Percentiles rank a stretch among this genome's conserved stretches.
Evolutionary conservation across 2,113 vertebrate species (phyloP).

Genomic region (Sclerurus mexicanus): DNA sequence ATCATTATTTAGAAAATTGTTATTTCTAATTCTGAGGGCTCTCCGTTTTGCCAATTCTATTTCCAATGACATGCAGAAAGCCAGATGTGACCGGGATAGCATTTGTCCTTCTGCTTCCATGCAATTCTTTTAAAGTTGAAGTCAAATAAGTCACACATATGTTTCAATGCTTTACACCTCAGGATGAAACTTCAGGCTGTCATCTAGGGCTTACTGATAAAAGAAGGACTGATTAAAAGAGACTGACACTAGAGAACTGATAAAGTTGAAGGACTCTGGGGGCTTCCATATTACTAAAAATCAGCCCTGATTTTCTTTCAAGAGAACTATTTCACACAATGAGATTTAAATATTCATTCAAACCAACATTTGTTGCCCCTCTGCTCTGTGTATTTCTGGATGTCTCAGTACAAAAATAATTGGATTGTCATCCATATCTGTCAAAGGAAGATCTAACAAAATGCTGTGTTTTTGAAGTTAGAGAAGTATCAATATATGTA

Average conservation of each 20-base stretch:
- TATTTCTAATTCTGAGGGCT: not conserved
- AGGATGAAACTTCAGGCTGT: constrained; percentile 42
- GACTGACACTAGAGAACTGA: constrained; percentile 43
- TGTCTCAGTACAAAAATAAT: constrained; percentile 45
- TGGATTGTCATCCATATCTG: constrained; percentile 21
- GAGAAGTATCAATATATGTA: not conserved
- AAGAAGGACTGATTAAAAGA: constrained; percentile 57
- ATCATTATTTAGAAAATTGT: not conserved
- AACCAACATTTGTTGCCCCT: constrained; percentile 34
- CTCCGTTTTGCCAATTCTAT: not conserved
- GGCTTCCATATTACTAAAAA: constrained; percentile 39
- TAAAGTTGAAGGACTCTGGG: constrained; percentile 21
- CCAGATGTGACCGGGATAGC: not conserved
- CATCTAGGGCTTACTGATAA: constrained; percentile 39
- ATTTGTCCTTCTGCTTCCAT: not conserved
- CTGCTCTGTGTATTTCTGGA: constrained; percentile 11
- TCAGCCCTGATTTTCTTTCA: constrained; percentile 41
- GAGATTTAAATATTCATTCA: constrained; percentile 58
- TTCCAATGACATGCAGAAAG: not conserved
- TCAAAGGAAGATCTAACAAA: constrained; percentile 7
- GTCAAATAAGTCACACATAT: constrained; percentile 38
- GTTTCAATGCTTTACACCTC: constrained; percentile 43
- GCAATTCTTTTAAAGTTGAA: not conserved
- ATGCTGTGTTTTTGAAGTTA: not conserved
- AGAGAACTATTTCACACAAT: constrained; percentile 43